Base-by-base conservation (phyloP, 1,140 invertebrate genomes). In the Trypoxylus dichotomus region DNA sequence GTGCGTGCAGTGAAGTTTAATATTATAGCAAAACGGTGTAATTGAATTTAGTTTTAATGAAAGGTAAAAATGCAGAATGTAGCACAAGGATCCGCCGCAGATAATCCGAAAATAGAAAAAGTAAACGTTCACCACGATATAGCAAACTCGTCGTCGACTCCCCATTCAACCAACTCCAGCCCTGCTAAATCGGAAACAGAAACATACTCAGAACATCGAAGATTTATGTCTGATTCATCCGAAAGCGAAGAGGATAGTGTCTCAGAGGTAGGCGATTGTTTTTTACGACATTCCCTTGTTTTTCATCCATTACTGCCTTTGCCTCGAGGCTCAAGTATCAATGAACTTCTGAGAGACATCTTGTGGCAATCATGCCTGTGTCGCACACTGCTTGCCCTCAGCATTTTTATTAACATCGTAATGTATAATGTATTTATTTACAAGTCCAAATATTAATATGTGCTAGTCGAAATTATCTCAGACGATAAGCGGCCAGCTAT, bases 221-320 rank as follows among this genome's bases (percentile, higher is more conserved):
- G 91, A 90, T 94, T 93, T 91, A 93, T 94, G 90, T 93, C 93
- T 87, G 94, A 96, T 89, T 92, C 94, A 87, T 96, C 94, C 81
- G 94, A 95, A 89, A 96, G 94, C 87, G 95, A 96, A 87, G 95
- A 96, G 88, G 95, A 96, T 87, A 95, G 95, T 88, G 94, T 95
- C 86, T 96, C 94, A 83, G 95, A 96, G 93, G 95, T 96, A 92
- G 85, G 87, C 77, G 78, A 78, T 78, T 78, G 58, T 42, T 82
- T 74, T 47, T n/a, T 72, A 27, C 47, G 37, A 76, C 47, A 76
- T 80, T 79, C 77, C 81, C 85, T 78, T 80, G 79, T 80, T 81
- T 77, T 79, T 74, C 19, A 58, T 77, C 77, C 21, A 24, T 68
- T 68, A 68, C 47, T 54, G 75, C 77, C 78, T 81, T 78, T 79